Conservation (phyloP, 2,888 invertebrate species). For the Neocrepidodera transversa region DNA sequence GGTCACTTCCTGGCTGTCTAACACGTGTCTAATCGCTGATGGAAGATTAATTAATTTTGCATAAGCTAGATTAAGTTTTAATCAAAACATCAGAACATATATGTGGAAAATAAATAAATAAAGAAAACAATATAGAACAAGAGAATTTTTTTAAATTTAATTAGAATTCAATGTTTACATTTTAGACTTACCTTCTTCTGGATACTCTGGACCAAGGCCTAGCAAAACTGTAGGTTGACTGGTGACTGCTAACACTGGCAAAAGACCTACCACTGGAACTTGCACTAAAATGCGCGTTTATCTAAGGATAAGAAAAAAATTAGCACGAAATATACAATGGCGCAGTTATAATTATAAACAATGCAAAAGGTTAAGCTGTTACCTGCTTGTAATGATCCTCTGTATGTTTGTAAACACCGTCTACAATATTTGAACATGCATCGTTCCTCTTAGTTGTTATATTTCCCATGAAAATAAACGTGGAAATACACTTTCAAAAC, state of each 20-base stretch:
- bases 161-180: constrained; percentile 20
- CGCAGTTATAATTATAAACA: constrained; percentile 54
- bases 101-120: neutral
- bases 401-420: constrained; percentile 52
- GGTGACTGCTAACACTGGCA: constrained; percentile 66
- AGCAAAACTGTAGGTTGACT: constrained; percentile 68
- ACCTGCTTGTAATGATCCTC: constrained; percentile 54
- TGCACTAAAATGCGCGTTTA: constrained; percentile 66
- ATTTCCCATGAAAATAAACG: constrained; percentile 57
- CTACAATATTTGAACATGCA: constrained; percentile 47
- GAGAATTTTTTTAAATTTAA: too few species aligned
- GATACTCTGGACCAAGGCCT: constrained; percentile 73
- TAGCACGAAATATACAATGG: constrained; percentile 45
- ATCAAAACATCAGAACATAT: too few species aligned
- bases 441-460: constrained; percentile 50
- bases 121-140: neutral
- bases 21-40: constrained; percentile 19
- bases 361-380: constrained; percentile 40
- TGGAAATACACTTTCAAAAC: constrained; percentile 35
- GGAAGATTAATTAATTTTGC: neutral
- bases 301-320: constrained; percentile 55
- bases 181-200: constrained; percentile 66
- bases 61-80: too few species aligned
- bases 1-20: constrained; percentile 10
- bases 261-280: constrained; percentile 69